Evolutionary conservation across 37 sponge, comb jelly and placozoan genomes (phyloP), one percentile per base, ranked within the genome.

Genomic region (Halichondria panicea): DNA sequence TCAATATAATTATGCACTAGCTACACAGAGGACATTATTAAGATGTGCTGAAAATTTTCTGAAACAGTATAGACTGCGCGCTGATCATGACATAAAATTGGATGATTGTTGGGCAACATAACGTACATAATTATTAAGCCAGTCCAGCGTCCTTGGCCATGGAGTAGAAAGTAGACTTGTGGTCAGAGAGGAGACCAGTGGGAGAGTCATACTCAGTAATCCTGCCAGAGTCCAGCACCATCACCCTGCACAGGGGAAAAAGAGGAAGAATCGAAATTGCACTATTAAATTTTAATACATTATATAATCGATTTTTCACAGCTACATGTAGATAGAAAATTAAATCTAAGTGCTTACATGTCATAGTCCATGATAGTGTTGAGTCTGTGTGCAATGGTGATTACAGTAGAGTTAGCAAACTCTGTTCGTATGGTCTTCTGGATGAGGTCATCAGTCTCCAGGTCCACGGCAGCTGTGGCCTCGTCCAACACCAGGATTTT

Each of bases 361-460:
- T 91, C 93, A 85, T 89, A 89, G 64, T 99, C 99, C 80, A 99
- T 88, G 82, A 99, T 93, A 40, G 99, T 99, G 75, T 99, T 96
- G 54, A 99, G 92, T 27, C 96, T 77, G 64, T 99, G 99, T 42
- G 99, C 99, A 18, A 98, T 95, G 66, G 99, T 98, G 59, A 98
- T 41, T 22, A 99, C 90, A 6, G 99, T 99, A 43, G 96, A 91
- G 68, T 86, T 86, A 35, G 83, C 76, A 84, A 99, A 99, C 70
- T 87, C 89, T 0, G 73, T 84, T 7, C 94, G 71, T 55, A 99
- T 99, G 56, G 99, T 99, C 63, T 86, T 86, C 82, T 99, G 99
- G 54, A 99, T 96, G 50, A 96, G 67, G 50, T 85, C 92, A 79
- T 95, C 99, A 0, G 99, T 99, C 82, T 99, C 99, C 78, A 99